A percentile compares a stretch with the other conserved stretches of the same genome.
These are phyloP conservation scores for Gymnocephalus cernua DNA, from an alignment of 2,113 vertebrate genomes.

Conservation along the genomic window DNA sequence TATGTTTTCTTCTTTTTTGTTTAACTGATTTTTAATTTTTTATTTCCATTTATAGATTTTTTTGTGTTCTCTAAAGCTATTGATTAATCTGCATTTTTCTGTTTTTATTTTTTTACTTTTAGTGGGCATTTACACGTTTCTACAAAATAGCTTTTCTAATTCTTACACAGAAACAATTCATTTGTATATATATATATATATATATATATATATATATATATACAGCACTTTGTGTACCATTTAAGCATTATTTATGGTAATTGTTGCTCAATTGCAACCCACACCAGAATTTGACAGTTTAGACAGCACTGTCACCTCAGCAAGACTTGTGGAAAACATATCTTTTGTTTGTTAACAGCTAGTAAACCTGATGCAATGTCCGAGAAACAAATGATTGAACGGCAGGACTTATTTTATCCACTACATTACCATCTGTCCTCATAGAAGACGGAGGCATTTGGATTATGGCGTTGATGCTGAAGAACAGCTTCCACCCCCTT, in stretches of 20 bases:
- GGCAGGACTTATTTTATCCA: background rate
- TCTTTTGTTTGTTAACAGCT: background rate
- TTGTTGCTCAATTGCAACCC: constrained; percentile 15
- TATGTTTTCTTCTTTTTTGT: background rate
- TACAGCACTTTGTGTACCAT: background rate
- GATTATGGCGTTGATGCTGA: background rate
- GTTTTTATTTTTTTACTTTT: no score
- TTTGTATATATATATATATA: no score
- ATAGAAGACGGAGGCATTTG: background rate
- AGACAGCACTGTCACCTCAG: constrained; percentile 12
- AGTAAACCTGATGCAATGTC: background rate
- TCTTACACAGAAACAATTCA: background rate
- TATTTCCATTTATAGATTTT: background rate
- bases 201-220: no score
- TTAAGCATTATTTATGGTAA: background rate
- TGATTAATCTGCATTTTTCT: constrained; percentile 1
- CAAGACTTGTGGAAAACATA: background rate
- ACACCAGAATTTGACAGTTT: constrained; percentile 8
- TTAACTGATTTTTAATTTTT: background rate
- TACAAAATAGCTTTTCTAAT: background rate
- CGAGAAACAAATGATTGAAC: background rate
- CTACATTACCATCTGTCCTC: background rate
- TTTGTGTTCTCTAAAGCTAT: background rate
- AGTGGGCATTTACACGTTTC: background rate
- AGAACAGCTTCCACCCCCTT: background rate